Evolutionary conservation across 2,113 vertebrate species (phyloP), one percentile per base, ranked within the genome.

Genomic region (Eudyptes chrysolophus): DNA sequence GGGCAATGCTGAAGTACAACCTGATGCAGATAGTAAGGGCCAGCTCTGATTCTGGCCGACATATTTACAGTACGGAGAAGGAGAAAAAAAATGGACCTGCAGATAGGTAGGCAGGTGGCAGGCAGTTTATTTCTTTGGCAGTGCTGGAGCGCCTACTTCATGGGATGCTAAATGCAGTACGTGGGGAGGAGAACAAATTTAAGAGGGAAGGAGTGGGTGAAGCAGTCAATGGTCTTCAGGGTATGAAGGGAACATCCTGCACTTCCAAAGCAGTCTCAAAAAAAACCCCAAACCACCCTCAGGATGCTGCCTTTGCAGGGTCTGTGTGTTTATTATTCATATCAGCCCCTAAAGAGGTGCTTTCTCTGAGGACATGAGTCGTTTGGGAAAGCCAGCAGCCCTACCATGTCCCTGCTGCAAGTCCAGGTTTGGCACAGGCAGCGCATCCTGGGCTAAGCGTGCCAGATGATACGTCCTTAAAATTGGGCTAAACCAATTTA

Each of bases 81-180:
- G 13, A 3, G 25, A 2, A 27, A 79, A 96, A 88, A 97, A 82
- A 94, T 58, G 46, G 60, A 94, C 90, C 82, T 92, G 88, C 51
- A 94, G 85, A 81, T 58, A 97, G 90, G 94, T 93, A 96, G 79
- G 94, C 95, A 97, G 96, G 97, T 97, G 96, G 95, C 83, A 84
- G 96, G 85, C 94, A 90, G 88, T 95, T 97, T 95, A 94, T 97
- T 95, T 96, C 20, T 0, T 21, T 95, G 94, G 92, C 94, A 90
- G 60, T 78, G 51, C 71, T 92, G 71, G 88, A 97, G 92, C 94
- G 71, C 83, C 97, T 90, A 94, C 96, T 97, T 97, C 94, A 94
- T 2, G 1, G 90, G 95, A 92, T 96, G 71, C 90, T 96, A 97
- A 96, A 94, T 90, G 92, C 75, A 68, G 36, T 97, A 94, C 96